Base-by-base conservation (phyloP, 1,140 invertebrate species). In the Drosophila subobscura region DNA sequence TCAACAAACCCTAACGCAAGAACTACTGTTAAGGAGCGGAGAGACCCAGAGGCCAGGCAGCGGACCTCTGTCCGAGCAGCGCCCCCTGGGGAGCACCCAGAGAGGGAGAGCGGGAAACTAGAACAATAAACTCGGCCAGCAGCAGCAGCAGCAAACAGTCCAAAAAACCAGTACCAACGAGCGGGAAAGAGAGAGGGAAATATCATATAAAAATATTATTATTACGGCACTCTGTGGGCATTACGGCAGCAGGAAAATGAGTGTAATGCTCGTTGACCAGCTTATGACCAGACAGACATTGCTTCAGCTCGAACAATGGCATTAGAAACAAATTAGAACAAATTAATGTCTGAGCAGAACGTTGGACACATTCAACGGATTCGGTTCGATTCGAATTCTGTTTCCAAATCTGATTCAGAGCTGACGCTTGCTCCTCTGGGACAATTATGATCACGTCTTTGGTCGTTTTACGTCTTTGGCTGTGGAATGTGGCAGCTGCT, bases 71-170 rank as follows among this genome's bases (percentile, higher is more conserved):
- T 49, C 47, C 16, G 8, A 4, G 20, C 16, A 20, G n/a, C n/a
- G n/a, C n/a, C n/a, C 5, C 27, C 5, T 7, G 7, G 3, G 46
- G 16, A 20, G 16, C 16, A 20, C 16, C 16, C 16, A 20, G 16
- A 20, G 16, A 20, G 16, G 1, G 16, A 20, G 16, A 20, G 16
- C 0, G 16, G 16, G 16, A 20, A 20, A 83, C 79, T 83, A 83
- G 79, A 83, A 83, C 79, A 78, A 83, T 83, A 83, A 83, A 83
- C 79, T 83, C 79, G 79, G 74, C 70, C 79, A 78, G 46, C 60
- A 60, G 56, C 57, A 33, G 63, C 16, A 45, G 14, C 37, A 55
- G 10, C 22, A 47, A 44, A 70, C 49, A 33, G 16, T 20, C 16
- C 16, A 22, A 56, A 56, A 25, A 57, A 53, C 8, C 41, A 61